phyloP scores from a whole-genome alignment of 2,113 vertebrate species.

The Nestor notabilis region DNA sequence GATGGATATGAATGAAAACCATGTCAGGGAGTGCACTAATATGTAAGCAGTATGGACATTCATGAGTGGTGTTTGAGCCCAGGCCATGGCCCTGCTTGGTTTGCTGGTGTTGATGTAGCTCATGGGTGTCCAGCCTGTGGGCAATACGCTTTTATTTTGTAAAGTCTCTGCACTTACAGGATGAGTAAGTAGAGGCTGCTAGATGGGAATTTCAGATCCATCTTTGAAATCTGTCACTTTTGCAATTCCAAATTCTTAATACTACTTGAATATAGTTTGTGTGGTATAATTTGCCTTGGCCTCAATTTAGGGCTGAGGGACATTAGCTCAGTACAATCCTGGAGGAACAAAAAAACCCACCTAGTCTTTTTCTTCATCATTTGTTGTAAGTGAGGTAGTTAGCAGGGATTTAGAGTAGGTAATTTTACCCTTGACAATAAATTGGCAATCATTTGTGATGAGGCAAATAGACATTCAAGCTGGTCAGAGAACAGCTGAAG shows the following conservation, averaged over 20 bases:
- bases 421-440: conserved; percentile 68
- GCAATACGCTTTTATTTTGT: background rate
- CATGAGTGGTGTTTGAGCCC: background rate
- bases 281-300: background rate
- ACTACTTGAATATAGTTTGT: background rate
- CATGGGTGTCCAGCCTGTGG: background rate
- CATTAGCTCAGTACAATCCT: background rate
- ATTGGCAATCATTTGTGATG: conserved; percentile 48
- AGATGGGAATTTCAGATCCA: background rate
- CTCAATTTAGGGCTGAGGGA: conserved; percentile 11
- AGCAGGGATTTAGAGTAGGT: conserved; percentile 47
- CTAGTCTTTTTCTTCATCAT: background rate
- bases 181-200: background rate
- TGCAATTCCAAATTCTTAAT: background rate
- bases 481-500: conserved; percentile 54
- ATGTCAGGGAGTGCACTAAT: accelerated
- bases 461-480: conserved; percentile 59
- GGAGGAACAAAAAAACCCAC: background rate
- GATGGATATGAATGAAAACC: background rate
- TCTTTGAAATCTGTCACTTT: background rate
- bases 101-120: background rate
- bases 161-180: background rate
- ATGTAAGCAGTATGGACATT: background rate
- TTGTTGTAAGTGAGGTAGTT: conserved; percentile 62
- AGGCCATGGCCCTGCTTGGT: background rate